Conservation (phyloP, 2,888 invertebrate genomes). For the Oscheius myriophilus region DNA sequence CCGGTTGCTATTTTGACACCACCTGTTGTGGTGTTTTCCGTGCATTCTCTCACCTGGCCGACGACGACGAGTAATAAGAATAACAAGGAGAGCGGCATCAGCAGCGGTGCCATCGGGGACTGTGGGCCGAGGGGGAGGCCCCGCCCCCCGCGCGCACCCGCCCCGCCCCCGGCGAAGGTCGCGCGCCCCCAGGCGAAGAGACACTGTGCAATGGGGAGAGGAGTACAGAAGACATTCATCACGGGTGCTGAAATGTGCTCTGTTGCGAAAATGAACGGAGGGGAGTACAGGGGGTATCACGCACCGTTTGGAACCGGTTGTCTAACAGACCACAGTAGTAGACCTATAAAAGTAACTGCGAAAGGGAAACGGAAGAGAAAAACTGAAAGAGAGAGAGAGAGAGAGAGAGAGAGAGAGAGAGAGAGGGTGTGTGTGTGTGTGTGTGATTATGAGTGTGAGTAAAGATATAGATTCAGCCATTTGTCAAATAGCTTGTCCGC, state of each 20-base stretch:
- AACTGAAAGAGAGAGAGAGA: neutral
- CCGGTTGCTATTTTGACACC: no score
- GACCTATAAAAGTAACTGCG: no score
- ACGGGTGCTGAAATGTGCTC: no score
- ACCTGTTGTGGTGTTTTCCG: no score
- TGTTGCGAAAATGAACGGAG: no score
- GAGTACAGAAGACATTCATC: neutral
- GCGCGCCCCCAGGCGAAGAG: neutral
- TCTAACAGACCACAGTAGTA: no score
- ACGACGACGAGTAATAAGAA: neutral
- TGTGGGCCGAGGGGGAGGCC: neutral
- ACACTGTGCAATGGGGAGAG: conserved; percentile 1
- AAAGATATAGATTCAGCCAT: neutral
- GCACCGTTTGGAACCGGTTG: no score
- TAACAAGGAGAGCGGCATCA: conserved; percentile 13
- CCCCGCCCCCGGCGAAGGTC: conserved; percentile 12
- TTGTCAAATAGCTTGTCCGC: neutral
- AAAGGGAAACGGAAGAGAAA: no score
- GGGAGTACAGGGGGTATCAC: no score
- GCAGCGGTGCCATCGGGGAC: conserved; percentile 11
- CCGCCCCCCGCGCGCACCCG: conserved; percentile 10
- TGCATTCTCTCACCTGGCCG: no score
- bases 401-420: conserved; percentile 19
- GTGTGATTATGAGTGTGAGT: no score
- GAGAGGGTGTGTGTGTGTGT: neutral